Base-by-base conservation (phyloP, 2,888 invertebrate species). In the Caenorhabditis sp. region DNA sequence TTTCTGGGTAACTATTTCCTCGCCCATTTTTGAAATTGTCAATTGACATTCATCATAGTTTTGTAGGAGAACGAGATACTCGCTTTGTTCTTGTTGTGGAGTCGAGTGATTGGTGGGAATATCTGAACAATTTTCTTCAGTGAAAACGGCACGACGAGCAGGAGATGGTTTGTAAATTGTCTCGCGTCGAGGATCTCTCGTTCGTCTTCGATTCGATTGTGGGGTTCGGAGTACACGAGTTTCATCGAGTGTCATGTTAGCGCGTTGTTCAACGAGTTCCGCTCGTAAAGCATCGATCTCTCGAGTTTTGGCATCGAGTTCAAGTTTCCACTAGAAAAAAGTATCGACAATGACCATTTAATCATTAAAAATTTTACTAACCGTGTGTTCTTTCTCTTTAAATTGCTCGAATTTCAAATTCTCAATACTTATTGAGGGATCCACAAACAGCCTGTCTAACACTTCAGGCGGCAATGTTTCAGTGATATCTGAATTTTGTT, bases 131-230 rank as follows among this genome's bases (percentile, higher is more conserved):
- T 43, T 26, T 56, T 58, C 31, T 20, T 8, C 43, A n/a, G 0
- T 1, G 21, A 27, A n/a, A 50, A 57, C 26, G 53, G n/a, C 2
- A 7, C 21, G 4, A 4, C 25, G 8, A 53, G 23, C 23, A n/a
- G 66, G 66, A 4, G 73, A 73, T 14, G 68, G 67, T 5, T 5
- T 20, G 52, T 68, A 74, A 17, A 60, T 31, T 7, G 74, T 74
- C 25, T 74, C 69, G 1, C 74, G 36, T 0, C 69, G 63, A 7
- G 50, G 66, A 7, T 59, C 54, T 53, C 74, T 52, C 3, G 66
- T 69, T n/a, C 56, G 58, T 25, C 57, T 36, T n/a, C 62, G 27
- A 10, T 63, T 59, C 0, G 25, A 31, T 14, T 26, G n/a, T 14
- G 73, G 73, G 20, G 73, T 73, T 26, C 63, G 57, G 26, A 66